Evolutionary conservation across 1,140 invertebrate genomes (phyloP), one percentile per base, ranked within the genome.

Genomic region (Drosophila fuyamai): DNA sequence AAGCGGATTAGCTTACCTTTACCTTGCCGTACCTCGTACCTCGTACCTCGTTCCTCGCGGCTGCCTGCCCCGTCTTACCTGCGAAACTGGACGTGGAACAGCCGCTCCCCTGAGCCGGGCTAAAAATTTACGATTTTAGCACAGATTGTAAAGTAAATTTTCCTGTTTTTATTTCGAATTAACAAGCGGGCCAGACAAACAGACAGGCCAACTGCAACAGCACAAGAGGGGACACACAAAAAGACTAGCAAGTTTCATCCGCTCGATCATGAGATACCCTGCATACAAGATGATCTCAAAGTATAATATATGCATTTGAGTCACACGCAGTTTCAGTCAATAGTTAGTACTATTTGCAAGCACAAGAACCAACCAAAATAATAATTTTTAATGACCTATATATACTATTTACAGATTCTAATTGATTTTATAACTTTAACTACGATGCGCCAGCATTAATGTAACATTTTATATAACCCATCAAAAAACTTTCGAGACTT

Each of bases 131-230:
- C 83, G 83, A 86, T 86, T 86, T 86, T 88, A 88, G 83, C 83
- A 86, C 83, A 86, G 83, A 86, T 86, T 86, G 83, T 86, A 86
- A 86, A 86, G 83, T 88, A 86, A 83, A 86, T 86, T 88, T 86
- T 88, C 83, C 83, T 86, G 83, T 86, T 86, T 86, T 86, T 86
- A 86, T 86, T 86, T 86, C 83, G 83, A 86, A 83, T 86, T 86
- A 86, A 86, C 83, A 86, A 86, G 79, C 72, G 41, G 62, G 47
- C 79, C 79, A 76, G 62, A 68, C 82, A 79, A 81, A 73, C 66
- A 74, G 57, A 55, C 77, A 50, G 16, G 43, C 44, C 77, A 47
- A 66, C 41, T 43, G 36, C 56, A 14, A 29, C 53, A 65, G 32
- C 18, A 12, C 50, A 23, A 62, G 27, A 51, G 62, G 60, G 51